Conservation (phyloP, 2,113 vertebrate species). For the Eclectus roratus region DNA sequence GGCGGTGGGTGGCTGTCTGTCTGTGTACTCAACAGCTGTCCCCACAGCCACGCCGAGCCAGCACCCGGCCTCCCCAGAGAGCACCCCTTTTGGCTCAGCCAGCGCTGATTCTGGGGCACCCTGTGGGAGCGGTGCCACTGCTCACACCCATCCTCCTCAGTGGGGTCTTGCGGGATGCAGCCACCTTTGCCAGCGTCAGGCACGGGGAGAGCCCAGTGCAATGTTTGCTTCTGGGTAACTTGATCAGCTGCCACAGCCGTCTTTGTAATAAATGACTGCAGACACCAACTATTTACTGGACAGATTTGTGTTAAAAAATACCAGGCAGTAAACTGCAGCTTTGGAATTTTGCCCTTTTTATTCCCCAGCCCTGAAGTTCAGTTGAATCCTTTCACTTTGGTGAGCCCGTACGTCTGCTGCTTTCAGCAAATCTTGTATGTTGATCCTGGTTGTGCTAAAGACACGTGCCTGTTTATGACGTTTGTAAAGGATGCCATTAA, state of each 20-base stretch:
- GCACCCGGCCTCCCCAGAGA: not conserved
- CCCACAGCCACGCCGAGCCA: not conserved
- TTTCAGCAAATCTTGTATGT: not conserved
- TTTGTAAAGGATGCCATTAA: not conserved
- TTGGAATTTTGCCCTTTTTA: not conserved
- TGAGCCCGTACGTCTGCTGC: not conserved
- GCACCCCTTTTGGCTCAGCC: not conserved
- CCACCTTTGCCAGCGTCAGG: not conserved
- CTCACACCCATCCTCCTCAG: accelerated
- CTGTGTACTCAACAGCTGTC: conserved; percentile 59
- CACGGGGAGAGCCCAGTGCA: not conserved
- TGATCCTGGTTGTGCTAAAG: not conserved
- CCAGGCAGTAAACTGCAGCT: not conserved
- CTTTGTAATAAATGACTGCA: not conserved
- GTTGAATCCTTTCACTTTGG: not conserved
- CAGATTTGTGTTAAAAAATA: not conserved
- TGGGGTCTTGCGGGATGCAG: not conserved
- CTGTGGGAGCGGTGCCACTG: not conserved
- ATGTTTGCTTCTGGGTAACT: not conserved
- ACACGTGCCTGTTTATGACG: accelerated
- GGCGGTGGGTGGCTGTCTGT: conserved; percentile 63
- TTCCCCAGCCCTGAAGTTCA: not conserved
- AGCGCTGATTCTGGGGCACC: not conserved
- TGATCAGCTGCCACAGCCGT: not conserved
- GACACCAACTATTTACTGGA: not conserved